Base-by-base conservation (phyloP, 1,140 invertebrate species). In the Hestina assimilis region DNA sequence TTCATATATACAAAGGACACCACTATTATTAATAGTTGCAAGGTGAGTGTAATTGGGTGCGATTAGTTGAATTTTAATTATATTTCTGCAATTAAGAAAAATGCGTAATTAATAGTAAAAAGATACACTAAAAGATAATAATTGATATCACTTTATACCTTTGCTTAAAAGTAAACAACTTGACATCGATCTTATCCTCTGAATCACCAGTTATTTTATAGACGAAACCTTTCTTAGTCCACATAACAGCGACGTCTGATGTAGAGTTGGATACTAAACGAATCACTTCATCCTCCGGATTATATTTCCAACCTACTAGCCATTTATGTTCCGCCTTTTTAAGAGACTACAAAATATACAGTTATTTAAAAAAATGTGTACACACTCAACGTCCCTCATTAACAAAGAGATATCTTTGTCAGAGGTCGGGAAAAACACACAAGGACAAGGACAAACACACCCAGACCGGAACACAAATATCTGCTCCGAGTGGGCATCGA, bases 21-120 rank as follows among this genome's bases (percentile, higher is more conserved):
- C 73, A 7, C 20, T 28, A 12, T 67, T 54, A 26, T 77, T 75
- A 19, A 87, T 75, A 1, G 74, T 72, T 1, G 63, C 75, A 3
- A 85, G 14, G 46, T 80, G 55, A 15, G 63, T 72, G 43, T 60
- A 76, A 12, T 79, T 69, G 9, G 84, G 84, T 1, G 84, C 79
- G 6, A 87, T 70, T n/a, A 86, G 33, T 40, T 85, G 79, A 4
- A 85, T 72, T 53, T 78, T 87, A 15, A 20, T 70, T 24, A 87
- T 81, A 28, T 80, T 62, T 48, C 84, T 87, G 60, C 56, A 81
- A 78, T 38, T 48, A n/a, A n/a, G n/a, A n/a, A n/a, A n/a, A n/a
- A n/a, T n/a, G n/a, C n/a, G 4, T 21, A 3, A 38, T 26, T 8
- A 35, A 15, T 24, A 24, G 23, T 4, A 14, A 15, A 21, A n/a